Conservation (phyloP, 2,888 invertebrate genomes). For the Eupithecia dodoneata region DNA sequence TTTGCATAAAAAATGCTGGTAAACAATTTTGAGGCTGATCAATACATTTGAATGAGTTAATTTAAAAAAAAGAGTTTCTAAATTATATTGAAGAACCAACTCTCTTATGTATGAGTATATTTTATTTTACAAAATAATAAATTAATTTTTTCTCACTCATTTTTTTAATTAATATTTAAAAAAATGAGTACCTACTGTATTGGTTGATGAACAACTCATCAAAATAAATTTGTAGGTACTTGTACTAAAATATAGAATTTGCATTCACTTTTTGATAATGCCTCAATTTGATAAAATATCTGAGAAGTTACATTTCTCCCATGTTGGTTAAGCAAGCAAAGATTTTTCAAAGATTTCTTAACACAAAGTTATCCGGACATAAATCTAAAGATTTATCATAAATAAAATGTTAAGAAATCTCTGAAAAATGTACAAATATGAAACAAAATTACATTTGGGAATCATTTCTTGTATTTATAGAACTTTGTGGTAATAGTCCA, state of each 20-base stretch:
- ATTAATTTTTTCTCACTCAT: no score
- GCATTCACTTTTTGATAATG: neutral
- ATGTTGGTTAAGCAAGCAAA: conserved; percentile 15
- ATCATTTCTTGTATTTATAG: conserved; percentile 86
- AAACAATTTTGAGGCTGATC: neutral
- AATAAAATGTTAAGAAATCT: conserved; percentile 57
- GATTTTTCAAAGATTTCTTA: conserved; percentile 60
- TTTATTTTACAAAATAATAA: no score
- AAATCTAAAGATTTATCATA: neutral
- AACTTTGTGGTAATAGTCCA: conserved; percentile 86
- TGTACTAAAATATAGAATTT: neutral
- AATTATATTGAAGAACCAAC: no score
- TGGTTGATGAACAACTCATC: neutral
- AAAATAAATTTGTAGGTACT: neutral
- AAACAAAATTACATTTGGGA: conserved; percentile 82
- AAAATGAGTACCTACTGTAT: neutral
- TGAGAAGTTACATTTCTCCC: conserved; percentile 3
- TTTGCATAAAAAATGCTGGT: neutral
- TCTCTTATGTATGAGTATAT: no score
- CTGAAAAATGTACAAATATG: conserved; percentile 64
- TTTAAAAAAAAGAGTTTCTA: no score
- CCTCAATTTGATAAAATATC: neutral
- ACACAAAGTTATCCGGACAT: neutral
- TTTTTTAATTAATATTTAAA: no score
- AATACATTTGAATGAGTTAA: neutral